Conservation (phyloP, 2,888 invertebrate genomes). For the Ephialtes manifestator region DNA sequence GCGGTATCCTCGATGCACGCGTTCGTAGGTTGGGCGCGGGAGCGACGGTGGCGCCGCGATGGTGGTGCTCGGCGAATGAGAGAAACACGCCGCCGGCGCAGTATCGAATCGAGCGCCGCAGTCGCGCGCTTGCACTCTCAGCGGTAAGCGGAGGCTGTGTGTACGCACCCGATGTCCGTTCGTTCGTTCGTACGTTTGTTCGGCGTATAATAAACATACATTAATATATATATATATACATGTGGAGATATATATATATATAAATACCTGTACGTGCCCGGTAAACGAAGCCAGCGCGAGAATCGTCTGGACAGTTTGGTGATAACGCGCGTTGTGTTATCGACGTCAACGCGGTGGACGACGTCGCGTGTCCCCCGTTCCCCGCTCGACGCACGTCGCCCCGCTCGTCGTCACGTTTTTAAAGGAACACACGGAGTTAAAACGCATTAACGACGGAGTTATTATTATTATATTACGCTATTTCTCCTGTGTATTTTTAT, state of each 20-base stretch:
- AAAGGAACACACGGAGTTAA: slow-evolving; percentile 23
- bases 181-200: slow-evolving; percentile 66
- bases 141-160: slow-evolving; percentile 79
- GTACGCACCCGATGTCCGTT: slow-evolving; percentile 61
- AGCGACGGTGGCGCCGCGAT: slow-evolving; percentile 76
- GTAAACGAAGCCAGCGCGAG: slow-evolving; percentile 46
- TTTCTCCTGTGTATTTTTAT: slow-evolving; percentile 46
- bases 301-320: slow-evolving; percentile 38
- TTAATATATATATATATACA: slow-evolving; percentile 20
- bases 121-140: slow-evolving; percentile 84
- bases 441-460: slow-evolving; percentile 26
- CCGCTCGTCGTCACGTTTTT: slow-evolving; percentile 40
- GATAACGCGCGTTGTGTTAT: slow-evolving; percentile 58
- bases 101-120: slow-evolving; percentile 79
- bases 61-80: slow-evolving; percentile 71
- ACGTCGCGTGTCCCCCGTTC: slow-evolving; percentile 52
- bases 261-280: slow-evolving; percentile 44
- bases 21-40: slow-evolving; percentile 68
- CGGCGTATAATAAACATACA: slow-evolving; percentile 53
- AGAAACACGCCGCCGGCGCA: slow-evolving; percentile 79
- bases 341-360: slow-evolving; percentile 57
- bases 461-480: slow-evolving; percentile 20
- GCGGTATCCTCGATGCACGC: slow-evolving; percentile 46
- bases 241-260: slow-evolving; percentile 21
- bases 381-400: slow-evolving; percentile 36